These are phyloP conservation scores for Acipenser transmontanus DNA, from an alignment of 2,797 vertebrate species.

Conservation along the genomic window DNA sequence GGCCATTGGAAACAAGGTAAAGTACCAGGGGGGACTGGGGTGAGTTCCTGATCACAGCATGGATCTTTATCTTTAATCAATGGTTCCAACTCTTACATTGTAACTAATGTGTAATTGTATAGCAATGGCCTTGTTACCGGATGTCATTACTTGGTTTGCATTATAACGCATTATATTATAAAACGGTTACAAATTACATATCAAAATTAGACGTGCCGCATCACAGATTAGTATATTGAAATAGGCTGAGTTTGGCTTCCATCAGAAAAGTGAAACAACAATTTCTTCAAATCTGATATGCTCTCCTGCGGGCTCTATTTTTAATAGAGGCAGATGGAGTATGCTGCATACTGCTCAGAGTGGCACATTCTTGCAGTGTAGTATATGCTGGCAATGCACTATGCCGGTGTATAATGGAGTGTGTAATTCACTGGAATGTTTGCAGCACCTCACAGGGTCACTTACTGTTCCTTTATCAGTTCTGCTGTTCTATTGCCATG, in stretches of 20 bases:
- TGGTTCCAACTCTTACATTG: too few relatives aligned
- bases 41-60: too few relatives aligned
- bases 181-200: too few relatives aligned
- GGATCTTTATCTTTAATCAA: too few relatives aligned
- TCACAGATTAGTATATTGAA: too few relatives aligned
- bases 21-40: neutral
- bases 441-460: neutral
- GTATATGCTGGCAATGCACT: neutral
- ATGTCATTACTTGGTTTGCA: too few relatives aligned
- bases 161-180: too few relatives aligned
- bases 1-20: constrained; percentile 97
- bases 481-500: neutral
- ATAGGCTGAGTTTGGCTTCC: too few relatives aligned
- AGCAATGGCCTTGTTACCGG: too few relatives aligned
- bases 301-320: neutral
- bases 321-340: constrained; percentile 1
- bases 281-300: constrained; percentile 6
- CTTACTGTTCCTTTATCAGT: neutral
- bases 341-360: constrained; percentile 9
- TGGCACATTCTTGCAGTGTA: neutral
- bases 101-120: too few relatives aligned
- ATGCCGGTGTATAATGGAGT: neutral
- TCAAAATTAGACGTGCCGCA: too few relatives aligned
- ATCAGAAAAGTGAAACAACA: too few relatives aligned
- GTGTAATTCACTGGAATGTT: neutral